phyloP scores from a whole-genome alignment of 1,140 invertebrate genomes.

The Choristoneura fumiferana region DNA sequence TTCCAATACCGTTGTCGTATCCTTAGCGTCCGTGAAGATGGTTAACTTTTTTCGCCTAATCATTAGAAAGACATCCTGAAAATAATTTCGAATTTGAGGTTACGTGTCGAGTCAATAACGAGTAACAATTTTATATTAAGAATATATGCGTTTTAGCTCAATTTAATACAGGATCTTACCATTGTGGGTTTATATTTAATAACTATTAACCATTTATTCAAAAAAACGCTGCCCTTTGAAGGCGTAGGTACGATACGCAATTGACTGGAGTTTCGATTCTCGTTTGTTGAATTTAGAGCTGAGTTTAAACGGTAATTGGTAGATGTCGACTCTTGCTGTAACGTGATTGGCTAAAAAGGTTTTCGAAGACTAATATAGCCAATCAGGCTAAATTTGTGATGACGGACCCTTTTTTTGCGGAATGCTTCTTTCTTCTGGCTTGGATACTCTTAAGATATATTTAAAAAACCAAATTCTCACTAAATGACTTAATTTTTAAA shows the following conservation, averaged over 20 bases:
- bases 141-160: not conserved
- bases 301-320: not conserved
- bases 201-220: constrained; percentile 58
- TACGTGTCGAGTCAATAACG: constrained; percentile 36
- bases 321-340: not conserved
- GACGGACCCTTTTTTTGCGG: not conserved
- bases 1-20: constrained; percentile 95
- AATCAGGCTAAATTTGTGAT: not conserved
- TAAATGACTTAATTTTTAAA: no score
- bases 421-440: no score
- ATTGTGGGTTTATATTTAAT: constrained; percentile 62
- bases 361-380: not conserved
- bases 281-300: constrained; percentile 9
- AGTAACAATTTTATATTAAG: not conserved
- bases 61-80: constrained; percentile 98
- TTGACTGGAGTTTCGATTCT: constrained; percentile 41
- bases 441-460: no score
- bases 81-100: constrained; percentile 74
- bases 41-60: constrained; percentile 97
- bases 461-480: no score
- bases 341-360: not conserved
- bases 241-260: constrained; percentile 65
- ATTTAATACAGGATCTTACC: constrained; percentile 43
- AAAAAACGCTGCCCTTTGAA: constrained; percentile 67
- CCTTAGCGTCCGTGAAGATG: constrained; percentile 99